phyloP scores from a whole-genome alignment of 30 jellyfish, hydroid and myxozoan genomes.

The Chrysaora quinquecirrha region DNA sequence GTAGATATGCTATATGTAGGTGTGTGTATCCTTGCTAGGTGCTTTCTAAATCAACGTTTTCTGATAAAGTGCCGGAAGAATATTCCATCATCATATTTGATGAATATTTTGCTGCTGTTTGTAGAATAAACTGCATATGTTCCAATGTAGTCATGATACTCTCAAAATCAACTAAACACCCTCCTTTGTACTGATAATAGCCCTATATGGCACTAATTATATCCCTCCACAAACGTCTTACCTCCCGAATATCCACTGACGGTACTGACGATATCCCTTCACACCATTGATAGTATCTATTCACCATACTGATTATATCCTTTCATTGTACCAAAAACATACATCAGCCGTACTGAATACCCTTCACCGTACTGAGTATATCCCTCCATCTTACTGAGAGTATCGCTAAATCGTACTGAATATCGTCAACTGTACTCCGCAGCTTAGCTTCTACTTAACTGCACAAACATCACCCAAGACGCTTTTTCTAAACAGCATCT shows the following conservation, averaged over 20 bases:
- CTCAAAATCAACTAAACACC: neutral
- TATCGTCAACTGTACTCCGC: neutral
- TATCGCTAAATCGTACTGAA: neutral
- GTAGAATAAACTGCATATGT: neutral
- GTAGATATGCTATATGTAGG: neutral
- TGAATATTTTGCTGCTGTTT: neutral
- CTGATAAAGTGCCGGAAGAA: neutral
- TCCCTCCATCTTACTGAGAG: neutral
- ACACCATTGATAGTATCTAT: neutral
- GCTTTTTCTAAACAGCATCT: neutral
- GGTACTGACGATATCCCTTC: neutral
- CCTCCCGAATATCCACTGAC: neutral
- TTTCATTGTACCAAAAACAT: neutral
- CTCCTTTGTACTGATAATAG: neutral
- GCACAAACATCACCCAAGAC: neutral
- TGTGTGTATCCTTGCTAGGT: neutral
- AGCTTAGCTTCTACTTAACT: neutral
- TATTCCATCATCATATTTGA: neutral
- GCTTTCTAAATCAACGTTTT: neutral
- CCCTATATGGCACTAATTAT: neutral
- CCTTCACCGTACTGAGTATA: neutral
- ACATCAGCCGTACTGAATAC: conserved; percentile 4
- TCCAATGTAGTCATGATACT: neutral
- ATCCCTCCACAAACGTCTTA: conserved; percentile 1
- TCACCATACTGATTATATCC: neutral